phyloP scores from a whole-genome alignment of 1,140 invertebrate genomes.

The Dreissena polymorpha region DNA sequence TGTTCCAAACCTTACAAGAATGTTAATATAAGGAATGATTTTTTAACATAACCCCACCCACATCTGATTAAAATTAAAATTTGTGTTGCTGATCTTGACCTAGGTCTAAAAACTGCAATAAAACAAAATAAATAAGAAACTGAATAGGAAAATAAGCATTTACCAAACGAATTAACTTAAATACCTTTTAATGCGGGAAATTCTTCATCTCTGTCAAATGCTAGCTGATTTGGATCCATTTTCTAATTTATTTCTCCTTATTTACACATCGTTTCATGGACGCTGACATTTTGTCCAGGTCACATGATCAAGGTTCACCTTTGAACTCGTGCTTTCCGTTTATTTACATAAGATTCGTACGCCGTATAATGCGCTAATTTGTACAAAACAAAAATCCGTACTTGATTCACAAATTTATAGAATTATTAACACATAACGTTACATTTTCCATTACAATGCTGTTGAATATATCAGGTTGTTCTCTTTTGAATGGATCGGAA shows the following conservation, averaged over 20 bases:
- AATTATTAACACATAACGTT: too few species aligned
- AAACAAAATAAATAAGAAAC: too few species aligned
- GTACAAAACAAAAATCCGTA: not conserved
- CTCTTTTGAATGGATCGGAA: too few species aligned
- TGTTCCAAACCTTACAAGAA: too few species aligned
- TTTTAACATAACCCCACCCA: too few species aligned
- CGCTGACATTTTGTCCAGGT: conserved; percentile 48
- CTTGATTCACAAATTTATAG: not conserved
- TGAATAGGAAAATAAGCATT: too few species aligned
- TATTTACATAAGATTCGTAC: conserved; percentile 54
- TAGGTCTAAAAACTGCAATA: too few species aligned
- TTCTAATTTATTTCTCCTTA: not conserved
- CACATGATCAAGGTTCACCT: conserved; percentile 51
- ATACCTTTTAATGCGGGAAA: conserved; percentile 44
- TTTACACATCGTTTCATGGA: not conserved
- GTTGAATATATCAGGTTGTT: too few species aligned
- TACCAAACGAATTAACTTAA: not conserved
- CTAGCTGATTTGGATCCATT: conserved; percentile 9
- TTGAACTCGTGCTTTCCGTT: conserved; percentile 41
- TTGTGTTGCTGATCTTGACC: too few species aligned
- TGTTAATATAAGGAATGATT: too few species aligned
- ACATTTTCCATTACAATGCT: too few species aligned
- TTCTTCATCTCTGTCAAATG: conserved; percentile 18
- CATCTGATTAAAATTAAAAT: too few species aligned
- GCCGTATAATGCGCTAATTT: not conserved